Conservation (phyloP, 1,140 invertebrate species). For the Drepana arcuata region DNA sequence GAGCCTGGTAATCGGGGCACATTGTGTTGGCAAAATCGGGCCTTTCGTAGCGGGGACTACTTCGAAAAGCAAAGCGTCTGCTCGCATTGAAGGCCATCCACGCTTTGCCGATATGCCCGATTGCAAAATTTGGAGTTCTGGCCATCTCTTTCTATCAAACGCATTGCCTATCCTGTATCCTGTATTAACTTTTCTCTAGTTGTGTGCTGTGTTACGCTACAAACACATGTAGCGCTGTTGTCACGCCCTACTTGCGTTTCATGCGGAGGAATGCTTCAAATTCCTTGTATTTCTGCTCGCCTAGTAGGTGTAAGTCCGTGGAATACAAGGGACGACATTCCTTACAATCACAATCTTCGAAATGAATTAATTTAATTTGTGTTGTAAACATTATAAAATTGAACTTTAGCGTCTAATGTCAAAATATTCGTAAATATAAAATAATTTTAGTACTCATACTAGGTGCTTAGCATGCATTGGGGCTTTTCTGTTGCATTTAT, state of each 20-base stretch:
- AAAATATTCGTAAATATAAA: no score
- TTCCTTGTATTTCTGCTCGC: slow-evolving; percentile 20
- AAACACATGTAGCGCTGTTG: slow-evolving; percentile 6
- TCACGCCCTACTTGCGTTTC: slow-evolving; percentile 6
- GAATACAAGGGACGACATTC: slow-evolving; percentile 42
- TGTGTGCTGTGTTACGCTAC: slow-evolving; percentile 13
- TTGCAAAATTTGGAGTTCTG: no score
- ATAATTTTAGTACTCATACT: no score
- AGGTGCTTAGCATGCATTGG: no score
- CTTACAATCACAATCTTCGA: not conserved
- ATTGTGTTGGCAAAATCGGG: slow-evolving; percentile 13
- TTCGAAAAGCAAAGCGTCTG: slow-evolving; percentile 13
- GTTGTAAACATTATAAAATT: no score
- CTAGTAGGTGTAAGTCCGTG: slow-evolving; percentile 33
- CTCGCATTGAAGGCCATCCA: slow-evolving; percentile 11
- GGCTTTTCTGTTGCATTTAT: no score
- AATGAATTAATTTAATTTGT: no score
- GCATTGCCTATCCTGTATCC: no score
- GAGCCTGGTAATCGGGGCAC: slow-evolving; percentile 16
- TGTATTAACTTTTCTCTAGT: no score
- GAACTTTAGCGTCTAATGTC: no score
- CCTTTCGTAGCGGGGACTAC: slow-evolving; percentile 12
- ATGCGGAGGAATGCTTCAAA: slow-evolving; percentile 3
- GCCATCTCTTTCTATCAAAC: no score
- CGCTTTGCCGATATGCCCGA: slow-evolving; percentile 4